Percentiles rank a stretch among this genome's conserved stretches.
phyloP scores from a whole-genome alignment of 2,113 vertebrate species.

The Philantomba maxwellii region DNA sequence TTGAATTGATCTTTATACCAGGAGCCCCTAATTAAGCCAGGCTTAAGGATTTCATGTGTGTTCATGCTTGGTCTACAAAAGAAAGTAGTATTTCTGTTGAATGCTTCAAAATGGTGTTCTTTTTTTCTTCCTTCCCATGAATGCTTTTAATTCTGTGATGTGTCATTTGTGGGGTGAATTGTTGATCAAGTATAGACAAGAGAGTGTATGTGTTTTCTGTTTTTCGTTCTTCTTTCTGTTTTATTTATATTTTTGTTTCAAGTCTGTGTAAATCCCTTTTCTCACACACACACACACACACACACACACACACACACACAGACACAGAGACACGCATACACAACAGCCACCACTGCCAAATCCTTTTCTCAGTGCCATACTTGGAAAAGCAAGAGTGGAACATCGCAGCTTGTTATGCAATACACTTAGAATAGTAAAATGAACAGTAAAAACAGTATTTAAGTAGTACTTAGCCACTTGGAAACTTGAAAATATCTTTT shows the following conservation, averaged over 20 bases:
- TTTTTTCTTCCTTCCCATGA: not conserved
- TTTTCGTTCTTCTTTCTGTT: not conserved
- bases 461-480: not conserved
- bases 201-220: not conserved
- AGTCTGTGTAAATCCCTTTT: not conserved
- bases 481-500: not conserved
- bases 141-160: not conserved
- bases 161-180: not conserved
- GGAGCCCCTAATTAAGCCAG: not conserved
- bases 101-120: not conserved
- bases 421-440: not conserved
- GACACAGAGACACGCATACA: not conserved
- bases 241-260: not conserved
- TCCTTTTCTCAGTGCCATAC: not conserved
- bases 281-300: not conserved
- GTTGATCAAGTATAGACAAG: not conserved
- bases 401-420: not conserved
- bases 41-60: not conserved
- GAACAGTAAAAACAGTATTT: not conserved
- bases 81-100: not conserved
- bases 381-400: not conserved
- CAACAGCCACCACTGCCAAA: not conserved
- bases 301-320: not conserved
- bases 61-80: not conserved
- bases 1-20: not conserved